A percentile compares a stretch with the other conserved stretches of the same genome.
Conservation (phyloP, 2,113 vertebrate genomes). For the Apistogramma diplotaenia region DNA sequence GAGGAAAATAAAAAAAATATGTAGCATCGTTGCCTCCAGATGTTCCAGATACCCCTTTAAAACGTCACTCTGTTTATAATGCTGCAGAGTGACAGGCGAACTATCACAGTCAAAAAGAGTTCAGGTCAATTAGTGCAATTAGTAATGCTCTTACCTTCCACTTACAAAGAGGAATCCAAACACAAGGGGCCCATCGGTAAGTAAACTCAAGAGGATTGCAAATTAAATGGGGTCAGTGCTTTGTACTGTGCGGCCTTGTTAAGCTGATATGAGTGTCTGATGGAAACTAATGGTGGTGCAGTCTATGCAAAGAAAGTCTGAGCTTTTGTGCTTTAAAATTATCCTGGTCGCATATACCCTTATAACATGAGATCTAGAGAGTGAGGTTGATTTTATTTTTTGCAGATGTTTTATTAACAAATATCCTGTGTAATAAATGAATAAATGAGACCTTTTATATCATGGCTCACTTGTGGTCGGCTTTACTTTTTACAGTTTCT, state of each 20-base stretch:
- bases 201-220: slow-evolving; percentile 50
- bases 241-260: slow-evolving; percentile 25
- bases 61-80: slow-evolving; percentile 32
- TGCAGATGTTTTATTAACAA: slow-evolving; percentile 78
- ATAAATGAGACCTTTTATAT: slow-evolving; percentile 75
- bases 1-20: slow-evolving; percentile 37
- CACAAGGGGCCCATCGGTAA: slow-evolving; percentile 44
- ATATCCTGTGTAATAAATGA: slow-evolving; percentile 69
- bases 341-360: slow-evolving; percentile 50
- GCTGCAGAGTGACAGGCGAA: slow-evolving; percentile 38
- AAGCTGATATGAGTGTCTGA: slow-evolving; percentile 27
- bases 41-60: slow-evolving; percentile 27
- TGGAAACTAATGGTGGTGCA: slow-evolving; percentile 42
- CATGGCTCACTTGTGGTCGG: slow-evolving; percentile 11
- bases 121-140: slow-evolving; percentile 57
- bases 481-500: slow-evolving; percentile 16
- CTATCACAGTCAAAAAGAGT: slow-evolving; percentile 41
- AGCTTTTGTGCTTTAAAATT: slow-evolving; percentile 57
- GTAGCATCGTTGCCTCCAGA: slow-evolving; percentile 48
- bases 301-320: slow-evolving; percentile 72
- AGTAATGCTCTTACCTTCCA: slow-evolving; percentile 55
- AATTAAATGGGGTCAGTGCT: slow-evolving; percentile 56
- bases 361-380: slow-evolving; percentile 51
- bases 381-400: slow-evolving; percentile 71
- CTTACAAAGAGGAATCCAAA: slow-evolving; percentile 42